Base-by-base conservation (phyloP, 2,113 vertebrate genomes). In the Thunnus maccoyii region DNA sequence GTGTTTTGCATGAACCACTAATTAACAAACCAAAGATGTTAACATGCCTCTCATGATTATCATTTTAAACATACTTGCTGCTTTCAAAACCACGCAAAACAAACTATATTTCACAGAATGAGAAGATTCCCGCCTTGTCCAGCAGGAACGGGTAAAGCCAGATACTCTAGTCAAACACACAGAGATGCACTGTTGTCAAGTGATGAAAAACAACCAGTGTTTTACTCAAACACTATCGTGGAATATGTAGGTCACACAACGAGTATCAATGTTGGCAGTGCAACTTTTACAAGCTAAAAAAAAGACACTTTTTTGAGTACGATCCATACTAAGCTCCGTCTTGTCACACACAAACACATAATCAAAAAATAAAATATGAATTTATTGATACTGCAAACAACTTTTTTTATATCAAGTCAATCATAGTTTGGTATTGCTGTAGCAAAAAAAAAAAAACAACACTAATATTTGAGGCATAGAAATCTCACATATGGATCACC, bases 61-160 rank as follows among this genome's bases (percentile, higher is more conserved):
- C 75, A 74, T 87, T 80, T 13, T 11, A 14, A 32, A 78, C 87
- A 88, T 83, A 32, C 52, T 64, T 17, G 4, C 25, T 36, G 1
- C 15, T 72, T 83, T 61, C 46, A 78, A 81, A 78, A 72, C 0
- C 20, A 47, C 79, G 57, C 44, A 20, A 62, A 54, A 20, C 25
- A 74, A 30, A 18, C 22, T 60, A 25, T 1, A 50, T 67, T 50
- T 71, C 22, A 68, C 7, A 20, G 2, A 41, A 2, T 0, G 16
- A 61, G 18, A 25, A 0, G 62, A 52, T 3, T 1, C 46, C 47
- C 54, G 44, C 3, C 47, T 14, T 22, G 12, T 36, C 44, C 58
- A 62, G 16, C 54, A 20, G 41, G 58, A 87, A 88, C 87, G 7
- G 10, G 80, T 77, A 78, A 62, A 82, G 86, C 83, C 65, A 51